Percentiles rank a stretch among this genome's conserved stretches.
Conservation (phyloP, 2,888 invertebrate species). For the Marasmarcha lunaedactyla region DNA sequence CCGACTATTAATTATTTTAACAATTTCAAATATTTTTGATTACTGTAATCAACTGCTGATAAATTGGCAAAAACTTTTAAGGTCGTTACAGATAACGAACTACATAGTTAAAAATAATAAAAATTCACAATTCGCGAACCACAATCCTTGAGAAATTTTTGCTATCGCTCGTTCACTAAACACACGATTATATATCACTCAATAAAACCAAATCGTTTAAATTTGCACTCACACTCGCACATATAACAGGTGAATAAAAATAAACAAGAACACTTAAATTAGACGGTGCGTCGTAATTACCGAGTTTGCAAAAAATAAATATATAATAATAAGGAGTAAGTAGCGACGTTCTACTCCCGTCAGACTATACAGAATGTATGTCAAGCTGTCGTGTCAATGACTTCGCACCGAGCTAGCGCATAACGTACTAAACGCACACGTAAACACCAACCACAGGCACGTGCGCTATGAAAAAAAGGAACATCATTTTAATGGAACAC, state of each 20-base stretch:
- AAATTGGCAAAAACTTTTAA: too few species aligned
- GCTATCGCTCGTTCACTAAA: too few species aligned
- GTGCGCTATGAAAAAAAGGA: constrained; percentile 36
- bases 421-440: constrained; percentile 33
- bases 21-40: too few species aligned
- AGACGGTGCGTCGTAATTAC: constrained; percentile 25
- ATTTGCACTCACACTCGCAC: too few species aligned
- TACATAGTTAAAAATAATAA: constrained; percentile 4
- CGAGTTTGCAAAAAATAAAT: constrained; percentile 22
- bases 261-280: constrained; percentile 30
- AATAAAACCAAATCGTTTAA: too few species aligned
- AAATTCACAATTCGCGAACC: too few species aligned
- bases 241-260: constrained; percentile 22
- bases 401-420: constrained; percentile 35
- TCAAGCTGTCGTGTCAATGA: constrained; percentile 65
- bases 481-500: constrained; percentile 14
- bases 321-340: constrained; percentile 24
- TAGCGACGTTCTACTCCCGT: constrained; percentile 45
- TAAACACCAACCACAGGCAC: constrained; percentile 51
- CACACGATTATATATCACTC: too few species aligned
- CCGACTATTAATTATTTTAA: too few species aligned
- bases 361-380: constrained; percentile 60
- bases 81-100: too few species aligned
- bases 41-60: too few species aligned
- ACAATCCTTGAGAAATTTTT: too few species aligned